Percentiles rank a stretch among this genome's conserved stretches.
These are phyloP conservation scores for Trichoplusia ni DNA, from an alignment of 1,140 invertebrate species.

Conservation along the genomic window DNA sequence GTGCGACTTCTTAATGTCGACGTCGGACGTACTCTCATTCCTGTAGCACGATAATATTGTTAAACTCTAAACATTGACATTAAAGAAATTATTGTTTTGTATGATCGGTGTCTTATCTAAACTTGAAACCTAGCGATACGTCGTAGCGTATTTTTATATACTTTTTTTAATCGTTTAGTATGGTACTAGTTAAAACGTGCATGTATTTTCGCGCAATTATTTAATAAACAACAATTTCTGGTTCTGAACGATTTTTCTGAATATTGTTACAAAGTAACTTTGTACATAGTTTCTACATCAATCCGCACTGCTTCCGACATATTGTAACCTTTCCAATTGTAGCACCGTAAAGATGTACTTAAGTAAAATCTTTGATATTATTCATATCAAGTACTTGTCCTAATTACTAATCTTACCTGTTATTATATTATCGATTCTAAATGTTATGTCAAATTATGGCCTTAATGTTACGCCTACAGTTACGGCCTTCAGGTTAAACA, in stretches of 20 bases:
- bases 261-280: slow-evolving; percentile 9
- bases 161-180: slow-evolving; percentile 48
- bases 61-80: slow-evolving; percentile 33
- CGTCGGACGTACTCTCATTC: slow-evolving; percentile 66
- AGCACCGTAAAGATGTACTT: slow-evolving; percentile 62
- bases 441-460: slow-evolving; percentile 51
- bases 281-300: slow-evolving; percentile 9
- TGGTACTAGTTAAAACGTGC: slow-evolving; percentile 33
- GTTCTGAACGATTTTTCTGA: background rate
- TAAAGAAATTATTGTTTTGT: slow-evolving; percentile 42
- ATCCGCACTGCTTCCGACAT: slow-evolving; percentile 26
- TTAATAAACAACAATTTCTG: slow-evolving; percentile 8
- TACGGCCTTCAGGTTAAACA: slow-evolving; percentile 63
- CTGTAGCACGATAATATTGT: slow-evolving; percentile 57
- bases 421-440: slow-evolving; percentile 44
- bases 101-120: slow-evolving; percentile 61
- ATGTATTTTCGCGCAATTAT: slow-evolving; percentile 17
- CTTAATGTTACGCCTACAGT: slow-evolving; percentile 57
- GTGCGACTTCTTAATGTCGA: slow-evolving; percentile 50
- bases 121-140: slow-evolving; percentile 59
- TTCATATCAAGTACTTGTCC: slow-evolving; percentile 44
- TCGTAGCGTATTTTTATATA: slow-evolving; percentile 62
- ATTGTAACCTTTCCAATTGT: slow-evolving; percentile 38
- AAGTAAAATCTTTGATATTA: slow-evolving; percentile 64
- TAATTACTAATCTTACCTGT: slow-evolving; percentile 37